Conservation (phyloP, 2,113 vertebrate species). For the Brienomyrus brachyistius region DNA sequence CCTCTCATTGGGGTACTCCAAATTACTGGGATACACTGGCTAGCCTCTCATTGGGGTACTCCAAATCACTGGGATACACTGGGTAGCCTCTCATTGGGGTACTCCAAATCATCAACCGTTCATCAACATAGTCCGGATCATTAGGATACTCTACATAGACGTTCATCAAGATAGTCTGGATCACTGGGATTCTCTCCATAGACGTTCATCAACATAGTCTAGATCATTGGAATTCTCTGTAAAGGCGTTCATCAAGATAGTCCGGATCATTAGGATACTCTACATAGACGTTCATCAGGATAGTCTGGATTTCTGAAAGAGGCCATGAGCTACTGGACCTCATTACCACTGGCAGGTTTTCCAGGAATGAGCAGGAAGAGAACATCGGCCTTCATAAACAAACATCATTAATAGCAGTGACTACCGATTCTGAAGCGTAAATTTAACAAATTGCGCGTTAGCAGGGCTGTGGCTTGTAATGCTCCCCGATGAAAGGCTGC, state of each 20-base stretch:
- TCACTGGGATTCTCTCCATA: neutral
- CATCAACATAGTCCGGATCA: neutral
- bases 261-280: neutral
- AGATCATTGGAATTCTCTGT: neutral
- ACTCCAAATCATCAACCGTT: neutral
- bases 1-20: neutral
- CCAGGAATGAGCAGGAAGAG: neutral
- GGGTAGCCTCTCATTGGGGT: neutral
- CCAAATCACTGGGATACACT: too few species aligned
- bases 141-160: neutral
- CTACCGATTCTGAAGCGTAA: neutral
- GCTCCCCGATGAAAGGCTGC: constrained; percentile 20
- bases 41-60: neutral
- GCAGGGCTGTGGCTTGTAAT: neutral
- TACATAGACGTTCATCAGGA: neutral
- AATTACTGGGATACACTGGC: too few species aligned
- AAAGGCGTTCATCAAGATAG: neutral
- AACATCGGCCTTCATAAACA: neutral
- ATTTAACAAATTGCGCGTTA: constrained; percentile 11
- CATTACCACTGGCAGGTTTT: neutral
- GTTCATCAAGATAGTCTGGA: neutral
- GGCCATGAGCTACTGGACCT: neutral
- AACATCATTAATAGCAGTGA: neutral
- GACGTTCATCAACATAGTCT: neutral
- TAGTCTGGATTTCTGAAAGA: neutral